A percentile compares a stretch with the other conserved stretches of the same genome.
phyloP scores from a whole-genome alignment of 1,140 invertebrate species.

The Rhyzopertha dominica region DNA sequence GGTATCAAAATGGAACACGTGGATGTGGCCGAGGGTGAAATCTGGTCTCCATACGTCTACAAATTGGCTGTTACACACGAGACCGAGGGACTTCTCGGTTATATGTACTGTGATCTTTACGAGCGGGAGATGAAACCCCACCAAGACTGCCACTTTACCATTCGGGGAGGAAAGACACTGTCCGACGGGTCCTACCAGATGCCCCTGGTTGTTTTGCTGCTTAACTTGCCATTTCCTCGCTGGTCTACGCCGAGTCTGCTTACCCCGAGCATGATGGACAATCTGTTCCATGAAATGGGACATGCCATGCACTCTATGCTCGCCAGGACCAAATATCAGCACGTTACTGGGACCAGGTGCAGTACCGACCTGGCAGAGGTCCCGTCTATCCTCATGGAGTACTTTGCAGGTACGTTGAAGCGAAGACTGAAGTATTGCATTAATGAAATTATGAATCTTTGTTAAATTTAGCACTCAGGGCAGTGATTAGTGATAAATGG shows the following conservation, averaged over 20 bases:
- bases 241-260: constrained; percentile 76
- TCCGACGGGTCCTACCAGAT: constrained; percentile 80
- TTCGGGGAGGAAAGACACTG: constrained; percentile 82
- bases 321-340: constrained; percentile 90
- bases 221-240: constrained; percentile 73
- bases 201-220: constrained; percentile 91
- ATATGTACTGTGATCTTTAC: constrained; percentile 98
- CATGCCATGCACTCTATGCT: constrained; percentile 99
- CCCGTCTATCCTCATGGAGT: constrained; percentile 97
- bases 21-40: constrained; percentile 68
- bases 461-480: too few species aligned
- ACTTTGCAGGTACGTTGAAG: too few species aligned
- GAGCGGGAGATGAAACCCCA: constrained; percentile 83
- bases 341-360: constrained; percentile 95
- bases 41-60: constrained; percentile 82
- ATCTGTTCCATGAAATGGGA: constrained; percentile 98
- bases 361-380: constrained; percentile 98
- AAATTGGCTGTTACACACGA: constrained; percentile 82
- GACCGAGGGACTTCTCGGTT: constrained; percentile 74
- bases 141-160: constrained; percentile 99
- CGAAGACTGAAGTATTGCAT: too few species aligned
- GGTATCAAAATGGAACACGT: constrained; percentile 69
- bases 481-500: too few species aligned
- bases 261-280: constrained; percentile 81
- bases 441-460: too few species aligned